phyloP scores from a whole-genome alignment of 2,113 vertebrate species.

The Lynx canadensis region DNA sequence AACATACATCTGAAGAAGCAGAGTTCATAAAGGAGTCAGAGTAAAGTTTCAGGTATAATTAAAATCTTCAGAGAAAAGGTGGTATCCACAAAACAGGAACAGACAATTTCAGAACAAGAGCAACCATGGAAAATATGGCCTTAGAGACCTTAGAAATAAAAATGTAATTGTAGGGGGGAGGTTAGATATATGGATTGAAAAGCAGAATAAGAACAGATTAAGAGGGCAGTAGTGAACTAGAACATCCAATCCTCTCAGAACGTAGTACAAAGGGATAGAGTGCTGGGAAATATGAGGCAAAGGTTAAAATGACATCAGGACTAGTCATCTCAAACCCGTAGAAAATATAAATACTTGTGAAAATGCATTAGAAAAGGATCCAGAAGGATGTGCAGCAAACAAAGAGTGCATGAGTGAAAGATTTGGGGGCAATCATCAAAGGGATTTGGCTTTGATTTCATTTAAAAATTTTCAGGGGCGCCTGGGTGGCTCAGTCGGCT shows the following conservation, averaged over 20 bases:
- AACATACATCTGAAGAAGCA: neutral
- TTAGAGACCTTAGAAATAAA: neutral
- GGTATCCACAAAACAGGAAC: neutral
- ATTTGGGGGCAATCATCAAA: neutral
- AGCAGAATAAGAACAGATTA: neutral
- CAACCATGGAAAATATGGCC: neutral
- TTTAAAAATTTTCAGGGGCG: neutral
- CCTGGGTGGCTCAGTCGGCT: no score
- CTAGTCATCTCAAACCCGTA: neutral
- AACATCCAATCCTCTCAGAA: neutral
- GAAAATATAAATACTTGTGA: neutral
- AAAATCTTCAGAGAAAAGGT: neutral
- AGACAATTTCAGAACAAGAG: neutral
- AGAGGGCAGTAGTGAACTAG: neutral
- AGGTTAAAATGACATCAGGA: neutral
- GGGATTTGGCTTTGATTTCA: neutral
- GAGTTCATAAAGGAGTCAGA: neutral
- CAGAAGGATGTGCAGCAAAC: neutral
- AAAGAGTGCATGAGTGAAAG: neutral
- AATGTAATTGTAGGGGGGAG: neutral
- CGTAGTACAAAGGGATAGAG: neutral
- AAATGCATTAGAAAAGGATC: neutral
- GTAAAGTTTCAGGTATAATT: neutral
- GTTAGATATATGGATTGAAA: neutral
- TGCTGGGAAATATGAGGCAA: neutral